A percentile compares a stretch with the other conserved stretches of the same genome.
Evolutionary conservation across 2,113 vertebrate species (phyloP).

Genomic region (Dolichallabes microphthalmus): DNA sequence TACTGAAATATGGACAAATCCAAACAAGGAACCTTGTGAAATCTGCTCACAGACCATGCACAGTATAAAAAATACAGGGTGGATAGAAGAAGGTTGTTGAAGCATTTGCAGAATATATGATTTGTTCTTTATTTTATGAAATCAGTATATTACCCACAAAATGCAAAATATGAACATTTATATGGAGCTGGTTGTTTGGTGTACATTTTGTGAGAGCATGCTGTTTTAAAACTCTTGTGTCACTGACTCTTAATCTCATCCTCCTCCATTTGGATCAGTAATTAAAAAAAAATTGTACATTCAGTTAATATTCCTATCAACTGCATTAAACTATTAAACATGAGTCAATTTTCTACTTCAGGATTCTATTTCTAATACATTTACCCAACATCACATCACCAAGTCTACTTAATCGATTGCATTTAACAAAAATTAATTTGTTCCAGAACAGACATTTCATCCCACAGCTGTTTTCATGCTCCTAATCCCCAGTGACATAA

Average conservation of each 20-base stretch:
- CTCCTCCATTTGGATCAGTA: not conserved
- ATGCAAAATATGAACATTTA: not conserved
- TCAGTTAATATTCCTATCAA: not conserved
- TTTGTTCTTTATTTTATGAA: not conserved
- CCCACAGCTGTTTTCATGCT: not conserved
- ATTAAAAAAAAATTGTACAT: not conserved
- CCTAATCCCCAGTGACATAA: conserved; percentile 19
- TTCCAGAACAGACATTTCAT: conserved; percentile 2
- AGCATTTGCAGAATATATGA: not conserved
- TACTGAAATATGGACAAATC: not conserved
- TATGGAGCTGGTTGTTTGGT: not conserved
- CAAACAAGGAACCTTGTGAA: not conserved
- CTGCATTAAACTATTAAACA: not conserved
- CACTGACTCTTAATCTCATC: not conserved
- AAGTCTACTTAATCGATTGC: not conserved
- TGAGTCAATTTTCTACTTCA: not conserved
- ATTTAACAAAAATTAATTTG: not conserved
- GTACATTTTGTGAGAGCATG: not conserved
- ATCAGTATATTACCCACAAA: not conserved
- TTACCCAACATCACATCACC: not conserved
- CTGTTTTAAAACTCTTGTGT: not conserved
- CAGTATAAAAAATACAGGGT: not conserved
- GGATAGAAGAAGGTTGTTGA: not conserved
- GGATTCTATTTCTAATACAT: not conserved
- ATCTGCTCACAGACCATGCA: not conserved